Evolutionary conservation across 2,113 vertebrate species (phyloP).

Genomic region (Proterorhinus semilunaris): DNA sequence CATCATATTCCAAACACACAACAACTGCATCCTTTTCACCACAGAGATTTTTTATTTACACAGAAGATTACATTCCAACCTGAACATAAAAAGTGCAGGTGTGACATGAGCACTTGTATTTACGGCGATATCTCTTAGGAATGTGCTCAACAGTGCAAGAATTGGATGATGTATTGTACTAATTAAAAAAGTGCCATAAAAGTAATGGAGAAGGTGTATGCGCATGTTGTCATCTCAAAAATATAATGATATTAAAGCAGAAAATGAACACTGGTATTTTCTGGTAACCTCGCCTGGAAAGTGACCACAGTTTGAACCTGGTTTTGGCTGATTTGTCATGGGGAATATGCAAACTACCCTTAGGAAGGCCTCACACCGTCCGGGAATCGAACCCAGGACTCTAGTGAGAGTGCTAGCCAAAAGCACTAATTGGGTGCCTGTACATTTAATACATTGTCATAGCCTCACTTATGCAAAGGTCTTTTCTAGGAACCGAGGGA

Average conservation of each 20-base stretch:
- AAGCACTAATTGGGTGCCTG: background rate
- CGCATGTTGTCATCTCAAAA: background rate
- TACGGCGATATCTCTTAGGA: constrained; percentile 21
- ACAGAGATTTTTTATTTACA: constrained; percentile 17
- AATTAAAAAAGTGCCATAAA: background rate
- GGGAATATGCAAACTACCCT: background rate
- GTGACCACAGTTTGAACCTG: background rate
- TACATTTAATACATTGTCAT: background rate
- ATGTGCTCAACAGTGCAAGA: background rate
- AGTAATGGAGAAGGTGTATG: background rate
- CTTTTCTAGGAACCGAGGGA: background rate
- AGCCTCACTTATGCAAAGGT: background rate
- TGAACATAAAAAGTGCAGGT: constrained; percentile 12
- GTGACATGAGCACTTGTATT: constrained; percentile 20
- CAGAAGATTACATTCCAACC: constrained; percentile 9
- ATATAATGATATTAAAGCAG: background rate
- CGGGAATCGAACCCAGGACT: too few relatives aligned
- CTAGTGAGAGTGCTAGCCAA: background rate
- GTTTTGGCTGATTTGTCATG: too few relatives aligned
- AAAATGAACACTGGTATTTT: background rate
- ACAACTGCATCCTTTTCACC: constrained; percentile 14
- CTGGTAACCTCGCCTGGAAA: background rate
- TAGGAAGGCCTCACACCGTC: too few relatives aligned
- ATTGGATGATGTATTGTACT: background rate
- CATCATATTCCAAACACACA: background rate